These are phyloP conservation scores for Pelodiscus sinensis DNA, from an alignment of 2,113 vertebrate genomes.

Conservation along the genomic window DNA sequence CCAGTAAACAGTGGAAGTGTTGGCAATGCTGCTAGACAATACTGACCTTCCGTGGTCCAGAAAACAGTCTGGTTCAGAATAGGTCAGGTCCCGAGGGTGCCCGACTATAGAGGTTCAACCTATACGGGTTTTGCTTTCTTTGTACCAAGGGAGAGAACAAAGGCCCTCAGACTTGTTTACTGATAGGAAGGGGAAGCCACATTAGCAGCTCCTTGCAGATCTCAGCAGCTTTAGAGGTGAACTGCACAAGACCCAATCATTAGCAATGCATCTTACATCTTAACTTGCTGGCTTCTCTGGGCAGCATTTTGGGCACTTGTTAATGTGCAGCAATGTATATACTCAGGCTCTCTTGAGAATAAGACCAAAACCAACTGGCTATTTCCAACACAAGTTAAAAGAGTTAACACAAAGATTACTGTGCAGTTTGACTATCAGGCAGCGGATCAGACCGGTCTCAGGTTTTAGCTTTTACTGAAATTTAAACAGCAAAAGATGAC, in stretches of 20 bases:
- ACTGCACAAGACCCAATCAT: not conserved
- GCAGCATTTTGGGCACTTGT: not conserved
- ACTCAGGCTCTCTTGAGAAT: not conserved
- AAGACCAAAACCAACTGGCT: not conserved
- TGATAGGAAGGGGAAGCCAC: not conserved
- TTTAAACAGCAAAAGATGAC: not conserved
- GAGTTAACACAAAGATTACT: not conserved
- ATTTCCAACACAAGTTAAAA: not conserved
- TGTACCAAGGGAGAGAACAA: not conserved
- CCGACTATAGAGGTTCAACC: too few relatives aligned
- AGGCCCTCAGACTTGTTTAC: not conserved
- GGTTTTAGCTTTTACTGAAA: not conserved
- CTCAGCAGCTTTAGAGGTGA: not conserved
- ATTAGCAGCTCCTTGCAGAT: not conserved
- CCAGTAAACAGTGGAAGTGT: too few relatives aligned
- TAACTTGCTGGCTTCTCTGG: not conserved
- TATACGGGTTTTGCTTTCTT: too few relatives aligned
- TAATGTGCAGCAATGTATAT: not conserved
- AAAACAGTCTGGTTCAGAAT: too few relatives aligned
- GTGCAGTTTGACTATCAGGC: accelerated
- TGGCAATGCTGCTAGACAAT: too few relatives aligned
- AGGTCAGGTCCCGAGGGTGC: too few relatives aligned
- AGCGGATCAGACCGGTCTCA: not conserved
- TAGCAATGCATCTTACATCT: not conserved
- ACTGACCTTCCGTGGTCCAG: too few relatives aligned